phyloP scores from a whole-genome alignment of 2,797 vertebrate species.

The Scyliorhinus canicula region DNA sequence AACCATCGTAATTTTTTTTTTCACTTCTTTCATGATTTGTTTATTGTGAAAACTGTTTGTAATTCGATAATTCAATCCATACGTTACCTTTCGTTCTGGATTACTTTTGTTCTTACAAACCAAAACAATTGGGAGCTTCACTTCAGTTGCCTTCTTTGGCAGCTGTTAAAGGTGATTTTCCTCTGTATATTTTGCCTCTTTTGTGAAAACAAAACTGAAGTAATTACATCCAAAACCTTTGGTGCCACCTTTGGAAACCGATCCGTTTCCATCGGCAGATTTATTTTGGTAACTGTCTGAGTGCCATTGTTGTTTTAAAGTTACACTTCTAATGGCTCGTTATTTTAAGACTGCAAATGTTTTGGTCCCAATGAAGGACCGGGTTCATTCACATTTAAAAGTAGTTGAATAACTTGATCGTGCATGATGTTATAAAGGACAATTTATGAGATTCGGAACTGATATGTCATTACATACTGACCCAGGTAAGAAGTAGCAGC shows the following conservation, averaged over 20 bases:
- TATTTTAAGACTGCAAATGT: background rate
- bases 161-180: background rate
- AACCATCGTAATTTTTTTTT: background rate
- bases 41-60: background rate
- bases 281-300: constrained; percentile 5
- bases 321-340: background rate
- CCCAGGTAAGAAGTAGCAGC: too few relatives aligned
- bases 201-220: background rate
- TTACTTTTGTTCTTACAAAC: background rate
- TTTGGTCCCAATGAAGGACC: background rate
- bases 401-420: background rate
- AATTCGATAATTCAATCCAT: background rate
- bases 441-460: background rate
- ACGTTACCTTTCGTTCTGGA: background rate
- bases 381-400: background rate
- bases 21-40: background rate
- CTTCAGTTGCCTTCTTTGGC: constrained; percentile 1
- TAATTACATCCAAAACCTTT: background rate
- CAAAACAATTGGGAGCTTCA: too few relatives aligned
- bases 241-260: background rate
- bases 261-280: background rate
- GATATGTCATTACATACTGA: background rate
- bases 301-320: background rate
- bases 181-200: constrained; percentile 1
- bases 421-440: background rate